Conservation (phyloP, 2,113 vertebrate species). For the Bubo blakistoni region DNA sequence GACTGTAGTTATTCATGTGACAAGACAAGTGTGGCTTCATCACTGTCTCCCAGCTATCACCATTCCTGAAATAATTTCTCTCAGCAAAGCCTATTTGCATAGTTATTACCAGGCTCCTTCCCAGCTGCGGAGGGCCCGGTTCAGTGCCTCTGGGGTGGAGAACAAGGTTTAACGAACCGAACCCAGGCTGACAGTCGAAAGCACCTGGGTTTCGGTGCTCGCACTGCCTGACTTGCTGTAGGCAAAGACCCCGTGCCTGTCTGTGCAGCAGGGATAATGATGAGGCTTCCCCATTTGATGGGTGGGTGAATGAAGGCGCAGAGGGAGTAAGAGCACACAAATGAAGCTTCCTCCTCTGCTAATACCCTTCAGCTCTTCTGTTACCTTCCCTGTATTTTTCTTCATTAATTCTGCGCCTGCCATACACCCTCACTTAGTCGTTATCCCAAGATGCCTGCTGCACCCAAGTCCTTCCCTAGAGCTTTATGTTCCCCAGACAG, state of each 20-base stretch:
- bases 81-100: not conserved
- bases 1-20: not conserved
- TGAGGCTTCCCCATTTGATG: not conserved
- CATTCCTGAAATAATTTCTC: not conserved
- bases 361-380: not conserved
- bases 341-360: not conserved
- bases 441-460: not conserved
- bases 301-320: not conserved
- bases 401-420: not conserved
- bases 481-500: not conserved
- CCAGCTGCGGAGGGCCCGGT: accelerated
- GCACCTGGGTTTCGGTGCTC: not conserved
- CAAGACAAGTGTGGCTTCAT: not conserved
- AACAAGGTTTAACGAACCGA: not conserved
- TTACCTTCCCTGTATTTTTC: not conserved
- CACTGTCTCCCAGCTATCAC: not conserved
- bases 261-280: not conserved
- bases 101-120: not conserved
- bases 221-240: not conserved
- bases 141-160: not conserved
- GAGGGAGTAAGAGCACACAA: not conserved
- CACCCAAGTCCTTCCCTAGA: not conserved
- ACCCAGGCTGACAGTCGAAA: not conserved
- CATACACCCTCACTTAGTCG: not conserved
- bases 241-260: not conserved